phyloP scores from a whole-genome alignment of 2,888 invertebrate genomes.

The Drosophila aldrichi region DNA sequence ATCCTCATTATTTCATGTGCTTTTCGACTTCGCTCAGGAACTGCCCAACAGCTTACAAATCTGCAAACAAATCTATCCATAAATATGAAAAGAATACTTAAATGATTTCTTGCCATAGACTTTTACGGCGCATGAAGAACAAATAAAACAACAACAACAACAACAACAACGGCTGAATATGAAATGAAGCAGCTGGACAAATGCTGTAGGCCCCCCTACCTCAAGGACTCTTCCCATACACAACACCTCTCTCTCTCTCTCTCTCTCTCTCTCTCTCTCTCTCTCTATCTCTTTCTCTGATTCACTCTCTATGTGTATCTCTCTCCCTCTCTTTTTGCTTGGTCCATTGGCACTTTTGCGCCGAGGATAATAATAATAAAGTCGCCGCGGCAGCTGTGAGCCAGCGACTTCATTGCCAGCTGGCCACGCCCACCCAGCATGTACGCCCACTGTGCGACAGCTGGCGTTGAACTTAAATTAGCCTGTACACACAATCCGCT shows the following conservation, averaged over 20 bases:
- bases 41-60: conserved; percentile 3
- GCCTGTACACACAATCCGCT: conserved; percentile 76
- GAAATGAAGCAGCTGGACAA: conserved; percentile 79
- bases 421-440: conserved; percentile 28
- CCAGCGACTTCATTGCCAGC: conserved; percentile 14
- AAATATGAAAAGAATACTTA: conserved; percentile 47
- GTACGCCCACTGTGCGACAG: conserved; percentile 61
- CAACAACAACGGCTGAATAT: conserved; percentile 70
- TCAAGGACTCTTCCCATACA: neutral
- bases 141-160: conserved; percentile 30
- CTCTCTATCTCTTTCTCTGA: neutral
- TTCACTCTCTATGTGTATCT: too few species aligned
- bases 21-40: neutral
- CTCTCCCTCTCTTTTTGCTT: conserved; percentile 5
- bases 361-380: conserved; percentile 78
- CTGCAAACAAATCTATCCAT: conserved; percentile 26
- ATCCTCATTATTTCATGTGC: conserved; percentile 5
- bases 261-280: neutral
- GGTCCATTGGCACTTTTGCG: conserved; percentile 57
- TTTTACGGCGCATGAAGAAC: conserved; percentile 44
- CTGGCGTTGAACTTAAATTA: conserved; percentile 81
- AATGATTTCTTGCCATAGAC: conserved; percentile 56
- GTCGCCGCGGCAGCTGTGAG: conserved; percentile 47
- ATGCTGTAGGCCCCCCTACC: conserved; percentile 1
- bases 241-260: neutral